Conservation (phyloP, 2,888 invertebrate genomes). For the Schizaphis graminum region DNA sequence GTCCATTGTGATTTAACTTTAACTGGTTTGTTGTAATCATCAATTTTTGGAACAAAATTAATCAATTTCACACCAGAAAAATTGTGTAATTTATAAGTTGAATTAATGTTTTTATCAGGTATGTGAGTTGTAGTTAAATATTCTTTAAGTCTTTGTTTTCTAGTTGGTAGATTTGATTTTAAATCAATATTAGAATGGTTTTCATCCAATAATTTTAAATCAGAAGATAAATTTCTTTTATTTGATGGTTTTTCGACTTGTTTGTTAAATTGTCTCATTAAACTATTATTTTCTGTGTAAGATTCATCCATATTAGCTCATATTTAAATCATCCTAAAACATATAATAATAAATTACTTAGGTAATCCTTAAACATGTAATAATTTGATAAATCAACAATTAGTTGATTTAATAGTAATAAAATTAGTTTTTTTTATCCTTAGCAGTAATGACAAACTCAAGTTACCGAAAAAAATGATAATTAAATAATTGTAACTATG, state of each 20-base stretch:
- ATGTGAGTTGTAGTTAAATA: slow-evolving; percentile 4
- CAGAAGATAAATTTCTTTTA: neutral
- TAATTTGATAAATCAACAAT: neutral
- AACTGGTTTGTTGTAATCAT: neutral
- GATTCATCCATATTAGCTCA: slow-evolving; percentile 32
- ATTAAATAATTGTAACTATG: no score
- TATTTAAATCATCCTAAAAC: slow-evolving; percentile 41
- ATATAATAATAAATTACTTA: neutral
- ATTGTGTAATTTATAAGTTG: neutral
- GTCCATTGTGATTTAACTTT: slow-evolving; percentile 48
- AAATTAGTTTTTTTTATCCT: neutral
- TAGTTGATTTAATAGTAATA: neutral
- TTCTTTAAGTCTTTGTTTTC: slow-evolving; percentile 32
- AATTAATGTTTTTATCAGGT: neutral
- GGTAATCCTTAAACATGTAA: neutral
- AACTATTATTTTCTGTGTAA: slow-evolving; percentile 24
- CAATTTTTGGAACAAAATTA: neutral
- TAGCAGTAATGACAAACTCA: no score
- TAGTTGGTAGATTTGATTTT: slow-evolving; percentile 11
- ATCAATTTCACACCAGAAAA: neutral
- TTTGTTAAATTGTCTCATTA: neutral
- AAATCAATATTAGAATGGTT: neutral
- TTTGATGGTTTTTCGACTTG: slow-evolving; percentile 14
- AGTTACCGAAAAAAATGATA: no score
- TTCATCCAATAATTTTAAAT: neutral